These are phyloP conservation scores for Agonum fuliginosum DNA, from an alignment of 2,888 invertebrate species.

Conservation along the genomic window DNA sequence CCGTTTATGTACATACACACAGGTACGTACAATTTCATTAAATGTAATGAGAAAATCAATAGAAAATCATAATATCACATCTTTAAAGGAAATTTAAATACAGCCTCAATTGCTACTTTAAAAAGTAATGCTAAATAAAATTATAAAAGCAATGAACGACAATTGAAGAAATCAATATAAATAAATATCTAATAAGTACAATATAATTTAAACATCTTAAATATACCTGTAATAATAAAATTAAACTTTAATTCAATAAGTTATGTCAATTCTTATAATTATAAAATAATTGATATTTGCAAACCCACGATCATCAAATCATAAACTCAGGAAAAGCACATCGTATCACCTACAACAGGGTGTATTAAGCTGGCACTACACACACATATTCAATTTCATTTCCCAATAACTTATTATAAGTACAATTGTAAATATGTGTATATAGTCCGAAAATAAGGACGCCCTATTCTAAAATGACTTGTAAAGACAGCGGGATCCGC, in stretches of 20 bases:
- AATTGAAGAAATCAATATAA: slow-evolving; percentile 43
- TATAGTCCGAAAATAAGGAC: background rate
- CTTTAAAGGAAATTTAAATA: slow-evolving; percentile 54
- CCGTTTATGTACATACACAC: slow-evolving; percentile 12
- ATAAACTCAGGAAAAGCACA: slow-evolving; percentile 53
- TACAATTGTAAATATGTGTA: background rate
- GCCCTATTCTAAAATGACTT: background rate
- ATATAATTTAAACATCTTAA: slow-evolving; percentile 52
- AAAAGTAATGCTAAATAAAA: slow-evolving; percentile 38
- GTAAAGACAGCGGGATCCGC: background rate
- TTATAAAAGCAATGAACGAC: slow-evolving; percentile 34
- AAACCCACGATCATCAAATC: slow-evolving; percentile 56
- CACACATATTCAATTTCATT: background rate
- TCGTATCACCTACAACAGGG: slow-evolving; percentile 34
- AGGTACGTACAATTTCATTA: slow-evolving; percentile 11
- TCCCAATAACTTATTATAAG: background rate
- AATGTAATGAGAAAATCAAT: slow-evolving; percentile 40
- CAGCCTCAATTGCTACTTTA: slow-evolving; percentile 34
- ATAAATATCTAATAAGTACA: slow-evolving; percentile 59
- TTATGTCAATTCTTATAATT: slow-evolving; percentile 53
- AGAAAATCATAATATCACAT: slow-evolving; percentile 53
- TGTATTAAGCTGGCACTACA: background rate
- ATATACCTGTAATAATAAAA: slow-evolving; percentile 56
- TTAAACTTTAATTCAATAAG: slow-evolving; percentile 50
- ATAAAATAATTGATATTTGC: slow-evolving; percentile 43